Base-by-base conservation (phyloP, 1,140 invertebrate genomes). In the Drosophila kikkawai region DNA sequence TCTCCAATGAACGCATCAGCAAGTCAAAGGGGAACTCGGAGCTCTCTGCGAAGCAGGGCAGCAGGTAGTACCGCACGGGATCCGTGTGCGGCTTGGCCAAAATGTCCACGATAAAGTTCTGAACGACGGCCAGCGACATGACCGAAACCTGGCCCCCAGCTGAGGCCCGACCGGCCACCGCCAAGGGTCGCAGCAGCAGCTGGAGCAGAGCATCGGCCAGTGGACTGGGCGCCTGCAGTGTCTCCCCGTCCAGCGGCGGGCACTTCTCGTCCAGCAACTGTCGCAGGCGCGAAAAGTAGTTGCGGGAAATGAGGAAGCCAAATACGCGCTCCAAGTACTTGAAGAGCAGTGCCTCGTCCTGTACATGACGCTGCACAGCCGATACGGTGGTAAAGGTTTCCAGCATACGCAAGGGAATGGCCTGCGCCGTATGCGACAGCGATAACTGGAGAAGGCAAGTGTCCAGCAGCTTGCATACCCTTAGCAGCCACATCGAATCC, bases 241-340 rank as follows among this genome's bases (percentile, higher is more conserved):
- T 95, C 39, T 94, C 94, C 26, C 96, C 96, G 80, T 97, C 94
- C 65, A 97, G 92, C 12, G 95, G 94, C 45, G 96, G 96, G 44
- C 96, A 94, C 92, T 96, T 95, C 45, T 94, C 91, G 81, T 97
- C 96, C 57, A 98, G 82, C 36, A 98, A 82, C 51, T 93, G 93
- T 69, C 96, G 94, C 68, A 98, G 91, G 80, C 96, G 94, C 47
- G 94, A 93, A 88, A 97, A 98, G 91, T 97, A 98, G 66, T 95
- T 95, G 94, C 84, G 86, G 39, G 75, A 67, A 29, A 92, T 82
- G 7, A 93, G 75, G 56, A 88, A 93, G 44, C 59, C 61, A 69
- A 92, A 93, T 3, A 93, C 75, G n/a, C 79, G 79, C 57, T 94
- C 93, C 66, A 94, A 93, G 50, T 93, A 93, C 65, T 84, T 93